Evolutionary conservation across 2,797 vertebrate species (phyloP).

Genomic region (Liasis olivaceus): DNA sequence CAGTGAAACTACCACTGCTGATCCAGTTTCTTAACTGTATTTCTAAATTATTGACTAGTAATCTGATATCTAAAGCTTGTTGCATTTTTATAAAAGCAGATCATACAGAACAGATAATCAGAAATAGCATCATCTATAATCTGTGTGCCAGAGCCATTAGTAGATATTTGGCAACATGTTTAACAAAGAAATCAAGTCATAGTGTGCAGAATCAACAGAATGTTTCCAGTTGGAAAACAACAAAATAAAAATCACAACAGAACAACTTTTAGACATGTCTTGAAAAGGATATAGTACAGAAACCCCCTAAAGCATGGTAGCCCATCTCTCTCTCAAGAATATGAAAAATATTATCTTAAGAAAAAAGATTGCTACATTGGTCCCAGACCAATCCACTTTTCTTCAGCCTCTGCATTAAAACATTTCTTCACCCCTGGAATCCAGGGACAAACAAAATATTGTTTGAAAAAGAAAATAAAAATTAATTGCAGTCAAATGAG

Average conservation of each 20-base stretch:
- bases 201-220: not conserved
- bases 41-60: not conserved
- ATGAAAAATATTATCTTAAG: not conserved
- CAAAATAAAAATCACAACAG: not conserved
- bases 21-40: not conserved
- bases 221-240: too few species aligned
- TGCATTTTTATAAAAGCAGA: not conserved
- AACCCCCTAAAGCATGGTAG: not conserved
- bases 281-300: not conserved
- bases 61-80: not conserved
- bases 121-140: not conserved
- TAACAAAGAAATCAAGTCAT: not conserved
- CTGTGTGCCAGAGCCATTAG: not conserved
- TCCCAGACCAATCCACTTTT: not conserved
- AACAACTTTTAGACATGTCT: not conserved
- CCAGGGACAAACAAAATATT: not conserved
- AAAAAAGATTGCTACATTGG: not conserved
- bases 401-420: not conserved
- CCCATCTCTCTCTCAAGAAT: not conserved
- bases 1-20: not conserved
- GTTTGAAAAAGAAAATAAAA: not conserved
- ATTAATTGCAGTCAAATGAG: not conserved
- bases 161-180: not conserved
- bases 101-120: not conserved
- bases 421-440: not conserved